Conservation (phyloP, 2,113 vertebrate genomes). For the Camelus dromedarius region DNA sequence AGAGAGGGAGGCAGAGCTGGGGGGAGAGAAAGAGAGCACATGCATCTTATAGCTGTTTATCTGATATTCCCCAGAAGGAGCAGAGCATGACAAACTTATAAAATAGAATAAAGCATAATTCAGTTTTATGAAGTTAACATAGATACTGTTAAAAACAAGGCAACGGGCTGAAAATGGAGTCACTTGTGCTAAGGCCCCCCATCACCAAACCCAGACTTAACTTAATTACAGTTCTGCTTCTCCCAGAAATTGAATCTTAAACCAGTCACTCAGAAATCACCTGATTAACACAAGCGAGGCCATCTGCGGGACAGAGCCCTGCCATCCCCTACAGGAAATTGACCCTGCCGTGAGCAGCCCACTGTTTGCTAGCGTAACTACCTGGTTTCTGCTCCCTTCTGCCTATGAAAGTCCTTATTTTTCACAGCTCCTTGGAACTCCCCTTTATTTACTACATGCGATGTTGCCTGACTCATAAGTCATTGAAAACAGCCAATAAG, state of each 20-base stretch:
- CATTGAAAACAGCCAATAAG: neutral
- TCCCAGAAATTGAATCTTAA: neutral
- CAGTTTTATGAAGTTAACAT: neutral
- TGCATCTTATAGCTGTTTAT: neutral
- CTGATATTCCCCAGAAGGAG: neutral
- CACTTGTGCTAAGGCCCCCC: neutral
- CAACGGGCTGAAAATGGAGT: neutral
- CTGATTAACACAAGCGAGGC: too few relatives aligned
- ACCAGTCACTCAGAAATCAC: neutral
- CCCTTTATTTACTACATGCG: neutral
- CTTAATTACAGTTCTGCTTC: neutral
- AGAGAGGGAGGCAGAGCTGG: neutral
- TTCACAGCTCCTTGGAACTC: neutral
- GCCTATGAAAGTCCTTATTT: neutral
- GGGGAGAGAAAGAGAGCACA: neutral
- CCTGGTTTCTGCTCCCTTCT: neutral
- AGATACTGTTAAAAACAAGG: neutral
- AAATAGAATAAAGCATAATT: neutral
- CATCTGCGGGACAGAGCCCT: neutral
- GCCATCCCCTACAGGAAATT: neutral
- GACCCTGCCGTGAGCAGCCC: neutral
- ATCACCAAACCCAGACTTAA: neutral
- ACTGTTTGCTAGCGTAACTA: neutral
- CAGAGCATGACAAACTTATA: neutral
- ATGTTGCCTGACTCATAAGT: neutral